phyloP scores from a whole-genome alignment of 2,888 invertebrate genomes.

The Sesamia inferens region DNA sequence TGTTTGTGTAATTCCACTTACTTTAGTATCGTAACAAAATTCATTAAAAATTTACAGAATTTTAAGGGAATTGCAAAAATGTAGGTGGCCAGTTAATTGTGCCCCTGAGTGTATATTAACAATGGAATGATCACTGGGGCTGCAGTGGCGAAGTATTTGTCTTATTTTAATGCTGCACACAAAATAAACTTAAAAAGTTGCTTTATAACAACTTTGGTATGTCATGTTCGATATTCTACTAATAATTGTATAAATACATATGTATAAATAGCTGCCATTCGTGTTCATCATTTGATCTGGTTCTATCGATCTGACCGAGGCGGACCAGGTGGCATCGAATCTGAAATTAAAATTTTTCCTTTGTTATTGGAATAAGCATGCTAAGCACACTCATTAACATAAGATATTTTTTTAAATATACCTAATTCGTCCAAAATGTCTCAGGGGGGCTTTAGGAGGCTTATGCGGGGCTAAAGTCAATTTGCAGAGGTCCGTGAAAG shows the following conservation, averaged over 20 bases:
- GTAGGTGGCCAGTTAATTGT: no score
- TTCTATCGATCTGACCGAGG: slow-evolving; percentile 58
- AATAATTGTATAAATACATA: slow-evolving; percentile 47
- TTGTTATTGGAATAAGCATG: neutral
- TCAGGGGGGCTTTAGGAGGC: neutral
- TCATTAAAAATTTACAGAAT: no score
- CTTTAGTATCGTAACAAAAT: no score
- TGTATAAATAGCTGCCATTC: slow-evolving; percentile 50
- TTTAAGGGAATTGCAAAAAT: no score
- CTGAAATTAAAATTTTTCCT: slow-evolving; percentile 50
- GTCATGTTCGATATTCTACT: slow-evolving; percentile 64
- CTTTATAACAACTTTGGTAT: slow-evolving; percentile 71
- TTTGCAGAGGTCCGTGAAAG: neutral
- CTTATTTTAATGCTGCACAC: slow-evolving; percentile 52
- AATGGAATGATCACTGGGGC: slow-evolving; percentile 73
- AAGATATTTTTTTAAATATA: no score
- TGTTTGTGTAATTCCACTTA: no score
- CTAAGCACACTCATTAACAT: neutral
- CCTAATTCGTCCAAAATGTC: no score
- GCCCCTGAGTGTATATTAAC: no score
- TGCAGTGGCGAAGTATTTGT: slow-evolving; percentile 40
- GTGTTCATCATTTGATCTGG: slow-evolving; percentile 33
- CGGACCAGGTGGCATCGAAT: slow-evolving; percentile 62
- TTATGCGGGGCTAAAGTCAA: neutral
- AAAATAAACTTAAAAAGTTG: slow-evolving; percentile 64